Evolutionary conservation across 2,113 vertebrate genomes (phyloP).

Genomic region (Calypte anna): DNA sequence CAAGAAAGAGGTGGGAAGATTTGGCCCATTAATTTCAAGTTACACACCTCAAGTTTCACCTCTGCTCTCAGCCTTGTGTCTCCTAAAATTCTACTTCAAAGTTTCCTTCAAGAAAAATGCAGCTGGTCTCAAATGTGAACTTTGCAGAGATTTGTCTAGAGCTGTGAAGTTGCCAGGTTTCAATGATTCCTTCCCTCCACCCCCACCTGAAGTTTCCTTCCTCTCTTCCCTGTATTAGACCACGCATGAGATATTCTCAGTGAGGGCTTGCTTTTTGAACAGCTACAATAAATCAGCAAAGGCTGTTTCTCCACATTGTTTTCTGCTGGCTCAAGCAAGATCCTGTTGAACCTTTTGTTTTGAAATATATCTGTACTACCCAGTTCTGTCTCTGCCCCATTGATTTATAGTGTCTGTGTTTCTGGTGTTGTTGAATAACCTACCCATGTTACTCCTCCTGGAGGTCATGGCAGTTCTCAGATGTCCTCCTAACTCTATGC

Average conservation of each 20-base stretch:
- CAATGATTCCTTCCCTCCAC: constrained; percentile 9
- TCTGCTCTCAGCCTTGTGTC: constrained; percentile 1
- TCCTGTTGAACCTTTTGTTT: constrained; percentile 37
- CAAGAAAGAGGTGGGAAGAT: neutral
- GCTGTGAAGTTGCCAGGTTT: neutral
- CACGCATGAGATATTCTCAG: neutral
- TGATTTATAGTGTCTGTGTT: constrained; percentile 45
- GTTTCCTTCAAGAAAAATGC: constrained; percentile 16
- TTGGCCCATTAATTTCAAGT: neutral
- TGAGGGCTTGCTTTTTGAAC: neutral
- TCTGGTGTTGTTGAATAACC: constrained; percentile 7
- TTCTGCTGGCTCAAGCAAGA: constrained; percentile 14
- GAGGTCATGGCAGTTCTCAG: neutral
- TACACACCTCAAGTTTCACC: neutral
- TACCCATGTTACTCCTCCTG: neutral
- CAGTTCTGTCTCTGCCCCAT: neutral
- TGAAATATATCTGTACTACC: constrained; percentile 22
- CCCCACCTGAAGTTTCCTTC: constrained; percentile 37
- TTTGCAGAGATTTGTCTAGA: neutral
- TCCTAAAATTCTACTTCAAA: constrained; percentile 17
- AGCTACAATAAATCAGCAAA: constrained; percentile 38
- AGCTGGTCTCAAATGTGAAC: constrained; percentile 3
- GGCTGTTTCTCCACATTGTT: constrained; percentile 23
- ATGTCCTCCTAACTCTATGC: neutral
- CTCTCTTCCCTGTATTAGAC: neutral